Base-by-base conservation (phyloP, 1,140 invertebrate genomes). In the Drosophila lini region DNA sequence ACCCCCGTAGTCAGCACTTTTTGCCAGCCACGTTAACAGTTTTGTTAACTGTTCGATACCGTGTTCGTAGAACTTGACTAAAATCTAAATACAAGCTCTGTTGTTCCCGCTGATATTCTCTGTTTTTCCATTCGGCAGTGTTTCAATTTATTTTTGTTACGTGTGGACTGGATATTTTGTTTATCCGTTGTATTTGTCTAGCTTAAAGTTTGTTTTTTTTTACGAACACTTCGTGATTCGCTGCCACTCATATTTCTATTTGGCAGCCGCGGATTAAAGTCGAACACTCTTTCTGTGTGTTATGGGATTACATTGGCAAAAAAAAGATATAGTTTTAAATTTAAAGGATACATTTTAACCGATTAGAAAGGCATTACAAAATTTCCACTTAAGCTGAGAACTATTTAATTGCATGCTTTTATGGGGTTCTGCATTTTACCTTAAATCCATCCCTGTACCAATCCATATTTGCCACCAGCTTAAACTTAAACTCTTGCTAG, bases 211-310 rank as follows among this genome's bases (percentile, higher is more conserved):
- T 32, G 28, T 11, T 62, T 40, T 62, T 62, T 53, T 31, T 48
- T 38, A 25, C 44, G 55, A 40, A 22, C 40, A 34, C 34, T 16
- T 28, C 22, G 45, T 34, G 61, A 31, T 55, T 53, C 47, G 57
- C 10, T 50, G 62, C 47, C 73, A 80, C 81, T 85, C 69, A 85
- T 81, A 85, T 85, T 81, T 78, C 61, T 69, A 85, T 85, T 84
- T 85, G 68, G 50, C 60, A 65, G 57, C 34, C 61, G 60, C 34
- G 78, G 81, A 85, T 85, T 85, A 85, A 81, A 74, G 58, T 60
- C 42, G 52, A 78, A 61, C 42, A 25, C 59, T 36, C 25, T 59
- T 45, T 53, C 25, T 31, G 41, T 9, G 45, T 34, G 13, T 11
- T 15, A 41, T 50, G 38, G 38, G 22, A n/a, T 53, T 15, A 28